phyloP scores from a whole-genome alignment of 1,140 invertebrate species.

The Drosophila pruinosa region DNA sequence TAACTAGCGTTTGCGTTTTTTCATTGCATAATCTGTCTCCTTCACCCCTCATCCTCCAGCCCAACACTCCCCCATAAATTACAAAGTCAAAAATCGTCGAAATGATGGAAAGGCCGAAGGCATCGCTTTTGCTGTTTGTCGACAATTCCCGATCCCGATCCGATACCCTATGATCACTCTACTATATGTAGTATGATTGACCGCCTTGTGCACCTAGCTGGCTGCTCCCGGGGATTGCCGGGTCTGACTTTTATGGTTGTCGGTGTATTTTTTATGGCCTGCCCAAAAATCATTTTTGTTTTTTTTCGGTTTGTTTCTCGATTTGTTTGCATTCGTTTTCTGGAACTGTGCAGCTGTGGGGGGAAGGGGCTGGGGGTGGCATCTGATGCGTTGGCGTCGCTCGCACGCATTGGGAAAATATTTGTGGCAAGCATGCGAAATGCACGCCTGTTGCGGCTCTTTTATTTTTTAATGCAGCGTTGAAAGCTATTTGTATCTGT shows the following conservation, averaged over 20 bases:
- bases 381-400: slow-evolving; percentile 30
- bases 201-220: slow-evolving; percentile 58
- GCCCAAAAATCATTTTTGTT: slow-evolving; percentile 65
- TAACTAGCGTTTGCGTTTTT: slow-evolving; percentile 58
- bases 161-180: too few species aligned
- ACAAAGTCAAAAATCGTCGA: slow-evolving; percentile 63
- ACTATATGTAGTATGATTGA: slow-evolving; percentile 76
- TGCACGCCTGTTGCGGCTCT: slow-evolving; percentile 65
- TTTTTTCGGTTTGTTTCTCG: slow-evolving; percentile 38
- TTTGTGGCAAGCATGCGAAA: slow-evolving; percentile 78
- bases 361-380: neutral
- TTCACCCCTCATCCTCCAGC: slow-evolving; percentile 17
- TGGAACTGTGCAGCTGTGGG: neutral
- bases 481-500: slow-evolving; percentile 81
- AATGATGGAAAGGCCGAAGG: slow-evolving; percentile 68
- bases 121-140: neutral
- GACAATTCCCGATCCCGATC: neutral
- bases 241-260: slow-evolving; percentile 76
- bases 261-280: slow-evolving; percentile 76
- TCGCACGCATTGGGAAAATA: slow-evolving; percentile 68
- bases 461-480: slow-evolving; percentile 71
- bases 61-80: slow-evolving; percentile 47
- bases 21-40: slow-evolving; percentile 80
- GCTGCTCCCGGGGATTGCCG: slow-evolving; percentile 72
- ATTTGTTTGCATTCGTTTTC: slow-evolving; percentile 75